Conservation (phyloP, 2,113 vertebrate species). For the Elachura formosa region DNA sequence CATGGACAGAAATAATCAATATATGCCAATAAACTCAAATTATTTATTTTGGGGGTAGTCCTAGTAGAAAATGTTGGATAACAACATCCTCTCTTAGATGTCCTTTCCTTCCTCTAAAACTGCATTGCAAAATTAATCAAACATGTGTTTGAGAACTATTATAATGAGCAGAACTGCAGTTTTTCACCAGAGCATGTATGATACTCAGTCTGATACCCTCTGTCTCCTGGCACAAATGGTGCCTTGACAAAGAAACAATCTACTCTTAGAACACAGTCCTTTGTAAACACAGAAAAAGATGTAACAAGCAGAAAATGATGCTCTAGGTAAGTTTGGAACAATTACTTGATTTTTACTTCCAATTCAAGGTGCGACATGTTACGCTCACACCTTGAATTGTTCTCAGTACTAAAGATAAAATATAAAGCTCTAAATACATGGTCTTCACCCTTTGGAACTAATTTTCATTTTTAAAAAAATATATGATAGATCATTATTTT, state of each 20-base stretch:
- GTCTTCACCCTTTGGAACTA: not conserved
- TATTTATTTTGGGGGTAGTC: not conserved
- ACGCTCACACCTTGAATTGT: rapidly evolving
- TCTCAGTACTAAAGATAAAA: not conserved
- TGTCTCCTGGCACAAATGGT: not conserved
- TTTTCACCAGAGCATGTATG: not conserved
- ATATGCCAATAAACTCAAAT: not conserved
- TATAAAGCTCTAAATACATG: not conserved
- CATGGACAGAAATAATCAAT: not conserved
- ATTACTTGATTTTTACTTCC: not conserved
- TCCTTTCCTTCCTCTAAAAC: not conserved
- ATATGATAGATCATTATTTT: not conserved
- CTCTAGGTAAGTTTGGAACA: not conserved
- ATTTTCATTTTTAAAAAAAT: not conserved
- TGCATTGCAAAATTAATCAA: not conserved
- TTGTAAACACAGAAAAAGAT: not conserved
- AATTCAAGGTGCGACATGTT: too few relatives aligned
- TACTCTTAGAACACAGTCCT: not conserved
- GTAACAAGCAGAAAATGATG: too few relatives aligned
- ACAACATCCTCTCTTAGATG: not conserved
- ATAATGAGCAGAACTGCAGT: not conserved
- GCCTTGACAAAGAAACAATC: not conserved
- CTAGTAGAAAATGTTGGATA: not conserved
- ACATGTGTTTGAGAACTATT: not conserved
- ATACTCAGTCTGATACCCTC: not conserved